Percentiles rank a stretch among this genome's conserved stretches.
phyloP scores from a whole-genome alignment of 2,113 vertebrate genomes.

The Felis catus region F.catus_Fca126_mat1.0 CM031414.1:7404501-7405000 shows the following conservation, averaged over 20 bases:
- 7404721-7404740: rapidly evolving
- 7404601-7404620: neutral
- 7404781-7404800: neutral
- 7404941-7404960: neutral
- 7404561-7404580: neutral
- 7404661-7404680: neutral
- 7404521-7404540: neutral
- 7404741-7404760: neutral
- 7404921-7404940: neutral
- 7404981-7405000: too few relatives aligned
- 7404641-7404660: neutral
- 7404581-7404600: neutral
- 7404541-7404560: neutral
- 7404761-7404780: neutral
- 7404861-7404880: neutral
- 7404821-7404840: neutral
- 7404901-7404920: neutral
- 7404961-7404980: too few relatives aligned
- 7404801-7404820: neutral
- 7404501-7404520: neutral
- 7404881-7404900: neutral
- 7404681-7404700: neutral
- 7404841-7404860: neutral
- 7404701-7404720: neutral
- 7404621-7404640: neutral